phyloP scores from a whole-genome alignment of 2,113 vertebrate genomes.

The Sturnira hondurensis region DNA sequence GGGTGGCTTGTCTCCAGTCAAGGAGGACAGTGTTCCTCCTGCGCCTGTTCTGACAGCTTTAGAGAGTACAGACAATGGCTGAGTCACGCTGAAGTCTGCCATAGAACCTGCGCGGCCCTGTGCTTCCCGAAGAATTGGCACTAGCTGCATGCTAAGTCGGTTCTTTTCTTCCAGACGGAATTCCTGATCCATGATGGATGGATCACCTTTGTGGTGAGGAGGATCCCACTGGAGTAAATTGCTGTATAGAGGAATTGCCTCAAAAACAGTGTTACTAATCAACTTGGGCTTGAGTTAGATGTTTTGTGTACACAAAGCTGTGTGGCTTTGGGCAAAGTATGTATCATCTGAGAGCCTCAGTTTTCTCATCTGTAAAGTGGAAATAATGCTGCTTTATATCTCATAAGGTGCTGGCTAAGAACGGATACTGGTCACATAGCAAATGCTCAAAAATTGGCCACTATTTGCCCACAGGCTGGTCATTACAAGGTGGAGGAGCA shows the following conservation, averaged over 20 bases:
- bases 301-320: not conserved
- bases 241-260: not conserved
- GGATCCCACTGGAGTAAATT: not conserved
- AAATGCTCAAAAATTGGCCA: not conserved
- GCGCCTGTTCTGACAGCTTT: not conserved
- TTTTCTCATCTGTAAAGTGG: conserved; percentile 2
- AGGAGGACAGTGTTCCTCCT: not conserved
- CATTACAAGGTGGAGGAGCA: not conserved
- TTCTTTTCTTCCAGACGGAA: not conserved
- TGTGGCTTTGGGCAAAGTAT: not conserved
- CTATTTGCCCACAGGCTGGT: not conserved
- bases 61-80: not conserved
- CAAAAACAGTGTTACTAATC: not conserved
- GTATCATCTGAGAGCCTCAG: not conserved
- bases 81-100: not conserved
- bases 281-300: not conserved
- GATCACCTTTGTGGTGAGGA: not conserved
- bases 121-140: conserved; percentile 61
- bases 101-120: not conserved
- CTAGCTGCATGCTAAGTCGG: conserved; percentile 9
- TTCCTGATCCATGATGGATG: not conserved
- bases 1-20: not conserved
- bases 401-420: not conserved
- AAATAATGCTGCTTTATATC: not conserved
- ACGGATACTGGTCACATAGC: not conserved